Evolutionary conservation across 1,140 invertebrate genomes (phyloP), one percentile per base, ranked within the genome.

Genomic region (Drosophila micromelanica): DNA sequence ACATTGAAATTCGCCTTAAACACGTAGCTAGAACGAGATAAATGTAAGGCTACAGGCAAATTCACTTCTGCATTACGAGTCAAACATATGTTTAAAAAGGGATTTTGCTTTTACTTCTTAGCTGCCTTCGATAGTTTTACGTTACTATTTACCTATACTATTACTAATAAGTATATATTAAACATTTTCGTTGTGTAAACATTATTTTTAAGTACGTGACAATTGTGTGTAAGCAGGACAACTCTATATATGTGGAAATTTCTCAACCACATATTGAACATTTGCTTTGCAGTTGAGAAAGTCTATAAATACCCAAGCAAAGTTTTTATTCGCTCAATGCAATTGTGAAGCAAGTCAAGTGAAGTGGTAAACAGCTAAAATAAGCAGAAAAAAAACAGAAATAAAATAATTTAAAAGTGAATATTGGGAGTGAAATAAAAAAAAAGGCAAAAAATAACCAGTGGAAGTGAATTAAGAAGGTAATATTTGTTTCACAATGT

Each of bases 251-350:
- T 12, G 3, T 17, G 15, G 2, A 35, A 69, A 52, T 51, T 62
- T 62, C 37, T 37, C 37, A n/a, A 15, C 1, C 2, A 51, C 30
- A 35, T 42, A 5, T 35, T 12, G 27, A 20, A 65, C 27, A 38
- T 15, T 71, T 51, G 37, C 45, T 61, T 61, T 64, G 45, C 68
- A 37, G 13, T 65, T 15, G 7, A 5, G 48, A 5, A 11, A 65
- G 45, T 37, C 70, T 73, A 73, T 73, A 73, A 35, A 73, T 60
- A 15, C 27, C 5, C 32, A 1, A 23, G 11, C 48, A 48, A 32
- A 40, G 15, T 27, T 6, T 9, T 6, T 5, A 32, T 38, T 13
- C 23, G 13, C 5, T 13, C 38, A 13, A 61, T 13, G 43, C 9
- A 68, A 60, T 23, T 35, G 27, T 20, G 23, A 35, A 73, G 48